Conservation (phyloP, 2,888 invertebrate genomes). For the Rhagophthalmus giganteus region DNA sequence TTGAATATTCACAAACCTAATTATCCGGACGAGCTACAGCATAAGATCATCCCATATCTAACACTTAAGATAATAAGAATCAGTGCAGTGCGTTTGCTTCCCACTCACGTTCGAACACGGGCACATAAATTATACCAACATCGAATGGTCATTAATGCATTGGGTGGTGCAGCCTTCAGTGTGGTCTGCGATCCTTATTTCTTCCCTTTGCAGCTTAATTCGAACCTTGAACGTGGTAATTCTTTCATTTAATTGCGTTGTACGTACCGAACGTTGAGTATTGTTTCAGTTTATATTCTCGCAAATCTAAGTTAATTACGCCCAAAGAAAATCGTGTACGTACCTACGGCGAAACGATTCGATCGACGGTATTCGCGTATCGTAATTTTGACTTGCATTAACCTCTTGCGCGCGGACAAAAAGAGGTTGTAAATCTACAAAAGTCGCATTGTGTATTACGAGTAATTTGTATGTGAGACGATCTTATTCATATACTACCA, state of each 20-base stretch:
- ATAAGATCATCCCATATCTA: conserved; percentile 45
- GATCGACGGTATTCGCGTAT: conserved; percentile 4
- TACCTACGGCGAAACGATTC: conserved; percentile 13
- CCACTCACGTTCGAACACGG: conserved; percentile 47
- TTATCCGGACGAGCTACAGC: conserved; percentile 28
- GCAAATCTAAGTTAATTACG: conserved; percentile 22
- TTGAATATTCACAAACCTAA: conserved; percentile 35
- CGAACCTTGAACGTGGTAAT: conserved; percentile 34
- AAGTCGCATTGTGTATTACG: not conserved
- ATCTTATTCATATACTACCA: not conserved
- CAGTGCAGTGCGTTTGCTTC: conserved; percentile 46
- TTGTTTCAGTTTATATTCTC: conserved; percentile 26
- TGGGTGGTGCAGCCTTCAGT: conserved; percentile 47
- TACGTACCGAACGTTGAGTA: conserved; percentile 23
- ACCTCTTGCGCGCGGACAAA: conserved; percentile 4
- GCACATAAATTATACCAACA: conserved; percentile 55
- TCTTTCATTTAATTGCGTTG: conserved; percentile 31
- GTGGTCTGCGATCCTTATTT: conserved; percentile 36
- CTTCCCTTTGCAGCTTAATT: conserved; percentile 34
- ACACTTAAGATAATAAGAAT: conserved; percentile 52
- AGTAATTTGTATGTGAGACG: not conserved
- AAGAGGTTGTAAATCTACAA: not conserved
- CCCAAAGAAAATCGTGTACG: conserved; percentile 21
- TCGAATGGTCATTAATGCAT: conserved; percentile 55
- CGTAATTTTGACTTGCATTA: conserved; percentile 6